Evolutionary conservation across 2,888 invertebrate genomes (phyloP), one percentile per base, ranked within the genome.

Genomic region (Limnephilus marmoratus): DNA sequence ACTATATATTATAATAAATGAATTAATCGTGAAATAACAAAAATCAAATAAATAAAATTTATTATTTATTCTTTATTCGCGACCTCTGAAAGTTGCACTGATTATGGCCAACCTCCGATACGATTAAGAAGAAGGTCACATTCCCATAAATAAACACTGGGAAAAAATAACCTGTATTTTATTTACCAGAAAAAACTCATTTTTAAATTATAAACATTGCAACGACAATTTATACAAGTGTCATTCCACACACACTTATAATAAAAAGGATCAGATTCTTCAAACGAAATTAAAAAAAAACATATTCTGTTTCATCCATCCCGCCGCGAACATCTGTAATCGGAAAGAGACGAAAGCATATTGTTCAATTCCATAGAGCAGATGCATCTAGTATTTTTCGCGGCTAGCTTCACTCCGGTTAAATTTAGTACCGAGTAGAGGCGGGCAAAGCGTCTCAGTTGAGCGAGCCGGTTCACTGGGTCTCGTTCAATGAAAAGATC

Each of bases 311-410:
- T 15, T 49, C 86, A 24, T 37, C 83, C 24, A 9, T 37, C 37
- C 18, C 83, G 37, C 37, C 9, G 37, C 34, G 37, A 24, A 37
- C 37, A 83, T 83, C 18, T 83, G 18, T 83, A 18, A 83, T 41
- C 83, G 37, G 80, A 91, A 9, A 37, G 91, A 91, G 91, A 91
- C 80, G 53, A 53, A 37, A 29, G 41, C 85, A 91, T 13, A 34
- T 91, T 91, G 34, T 91, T 53, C 37, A 18, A n/a, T 68, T 24
- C 68, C 37, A 31, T n/a, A 85, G 81, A 49, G 87, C 90, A 91
- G 92, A 91, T 92, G 92, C 92, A 92, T 91, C 37, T 83, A 37
- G 83, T 37, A 81, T 90, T 81, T 90, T 34, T 90, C 83, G 87
- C 88, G 85, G 37, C 89, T 49, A 88, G 82, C 88, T 91, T 90